Conservation (phyloP, 2,113 vertebrate species). For the Cebus imitator region DNA sequence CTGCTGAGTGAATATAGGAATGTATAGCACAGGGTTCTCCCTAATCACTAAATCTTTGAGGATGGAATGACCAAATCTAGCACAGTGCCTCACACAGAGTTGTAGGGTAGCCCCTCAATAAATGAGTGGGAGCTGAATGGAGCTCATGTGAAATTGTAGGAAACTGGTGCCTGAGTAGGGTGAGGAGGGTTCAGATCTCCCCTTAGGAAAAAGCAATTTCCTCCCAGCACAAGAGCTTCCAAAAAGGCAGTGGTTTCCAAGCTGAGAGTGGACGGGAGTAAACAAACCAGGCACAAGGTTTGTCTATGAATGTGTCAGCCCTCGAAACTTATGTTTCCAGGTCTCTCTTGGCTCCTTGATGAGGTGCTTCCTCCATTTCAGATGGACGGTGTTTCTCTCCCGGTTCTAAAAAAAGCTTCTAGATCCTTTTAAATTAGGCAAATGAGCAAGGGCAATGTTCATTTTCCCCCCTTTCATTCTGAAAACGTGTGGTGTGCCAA, state of each 20-base stretch:
- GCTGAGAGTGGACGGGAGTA: neutral
- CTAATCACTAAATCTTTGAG: neutral
- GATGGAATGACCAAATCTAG: neutral
- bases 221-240: neutral
- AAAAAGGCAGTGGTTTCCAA: neutral
- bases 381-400: neutral
- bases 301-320: slow-evolving; percentile 37
- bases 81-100: neutral
- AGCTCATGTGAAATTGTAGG: neutral
- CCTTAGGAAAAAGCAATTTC: neutral
- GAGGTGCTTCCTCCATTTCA: slow-evolving; percentile 48
- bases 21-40: neutral
- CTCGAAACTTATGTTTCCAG: neutral
- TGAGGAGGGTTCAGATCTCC: neutral
- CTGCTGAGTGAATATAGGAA: neutral
- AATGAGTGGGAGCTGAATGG: neutral
- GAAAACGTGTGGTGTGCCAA: slow-evolving; percentile 51
- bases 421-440: slow-evolving; percentile 73
- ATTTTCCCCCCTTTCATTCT: slow-evolving; percentile 21
- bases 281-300: neutral
- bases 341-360: neutral
- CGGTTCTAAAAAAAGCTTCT: slow-evolving; percentile 41
- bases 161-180: neutral
- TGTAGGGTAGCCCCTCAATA: neutral
- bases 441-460: slow-evolving; percentile 45